These are phyloP conservation scores for Acanthurus leucopareius DNA, from an alignment of 2,797 vertebrate species.

Conservation along the genomic window DNA sequence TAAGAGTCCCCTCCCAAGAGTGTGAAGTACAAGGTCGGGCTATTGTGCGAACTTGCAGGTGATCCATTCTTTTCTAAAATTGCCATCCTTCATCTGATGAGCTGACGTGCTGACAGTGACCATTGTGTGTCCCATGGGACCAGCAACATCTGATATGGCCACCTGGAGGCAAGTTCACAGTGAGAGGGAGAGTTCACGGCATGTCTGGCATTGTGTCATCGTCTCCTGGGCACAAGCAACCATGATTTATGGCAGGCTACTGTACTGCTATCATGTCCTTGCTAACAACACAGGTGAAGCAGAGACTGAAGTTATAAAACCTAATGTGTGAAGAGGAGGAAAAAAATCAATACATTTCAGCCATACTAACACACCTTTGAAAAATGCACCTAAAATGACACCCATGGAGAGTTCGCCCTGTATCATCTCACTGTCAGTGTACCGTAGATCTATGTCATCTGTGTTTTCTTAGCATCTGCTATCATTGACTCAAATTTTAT, in stretches of 20 bases:
- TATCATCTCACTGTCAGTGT: background rate
- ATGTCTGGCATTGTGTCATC: conserved; percentile 65
- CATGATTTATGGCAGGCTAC: conserved; percentile 68
- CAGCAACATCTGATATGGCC: conserved; percentile 78
- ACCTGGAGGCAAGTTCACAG: conserved; percentile 73
- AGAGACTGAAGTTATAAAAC: conserved; percentile 5
- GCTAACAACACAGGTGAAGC: conserved; percentile 16
- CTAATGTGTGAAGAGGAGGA: background rate
- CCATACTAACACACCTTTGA: background rate
- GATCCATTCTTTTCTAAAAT: conserved; percentile 74
- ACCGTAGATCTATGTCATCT: background rate
- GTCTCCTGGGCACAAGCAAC: conserved; percentile 55
- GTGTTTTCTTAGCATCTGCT: background rate
- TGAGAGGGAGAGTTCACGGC: conserved; percentile 64
- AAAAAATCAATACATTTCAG: conserved; percentile 32
- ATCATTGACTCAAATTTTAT: background rate
- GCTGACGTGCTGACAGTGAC: conserved; percentile 61
- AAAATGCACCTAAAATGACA: background rate
- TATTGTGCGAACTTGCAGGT: conserved; percentile 67
- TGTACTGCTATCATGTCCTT: conserved; percentile 59
- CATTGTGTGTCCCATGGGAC: conserved; percentile 65
- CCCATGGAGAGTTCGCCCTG: background rate
- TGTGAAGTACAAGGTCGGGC: conserved; percentile 56
- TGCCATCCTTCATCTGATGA: conserved; percentile 71
- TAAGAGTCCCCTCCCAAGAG: conserved; percentile 32